Conservation (phyloP, 2,113 vertebrate genomes). For the Plotosus lineatus region DNA sequence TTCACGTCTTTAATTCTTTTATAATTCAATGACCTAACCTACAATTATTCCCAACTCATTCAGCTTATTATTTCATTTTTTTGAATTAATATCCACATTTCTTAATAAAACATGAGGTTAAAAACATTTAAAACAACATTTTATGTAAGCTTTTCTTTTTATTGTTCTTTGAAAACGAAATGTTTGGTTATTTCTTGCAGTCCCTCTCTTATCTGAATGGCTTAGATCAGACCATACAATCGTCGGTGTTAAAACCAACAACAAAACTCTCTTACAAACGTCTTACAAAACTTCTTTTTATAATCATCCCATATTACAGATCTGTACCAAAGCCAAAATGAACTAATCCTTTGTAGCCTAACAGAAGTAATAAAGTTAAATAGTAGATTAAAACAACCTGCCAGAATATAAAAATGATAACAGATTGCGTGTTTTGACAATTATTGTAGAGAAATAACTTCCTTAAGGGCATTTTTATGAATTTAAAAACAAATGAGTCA, state of each 20-base stretch:
- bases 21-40: neutral
- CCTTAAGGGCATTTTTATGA: neutral
- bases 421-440: neutral
- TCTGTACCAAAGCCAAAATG: constrained; percentile 42
- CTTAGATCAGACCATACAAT: neutral
- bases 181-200: neutral
- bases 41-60: neutral
- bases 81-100: neutral
- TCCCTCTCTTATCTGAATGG: neutral
- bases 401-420: neutral
- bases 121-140: neutral
- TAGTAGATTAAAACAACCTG: neutral
- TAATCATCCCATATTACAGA: constrained; percentile 48
- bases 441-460: neutral
- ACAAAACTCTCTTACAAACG: no score
- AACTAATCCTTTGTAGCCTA: constrained; percentile 42
- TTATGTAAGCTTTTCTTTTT: neutral
- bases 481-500: neutral
- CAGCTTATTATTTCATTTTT: neutral
- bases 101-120: no score
- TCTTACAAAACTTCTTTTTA: neutral
- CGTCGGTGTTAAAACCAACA: constrained; percentile 2
- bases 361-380: constrained; percentile 8
- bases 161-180: neutral
- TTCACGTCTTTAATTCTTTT: neutral